Base-by-base conservation (phyloP, 2,113 vertebrate species). In the cattle (Bos taurus) region DNA sequence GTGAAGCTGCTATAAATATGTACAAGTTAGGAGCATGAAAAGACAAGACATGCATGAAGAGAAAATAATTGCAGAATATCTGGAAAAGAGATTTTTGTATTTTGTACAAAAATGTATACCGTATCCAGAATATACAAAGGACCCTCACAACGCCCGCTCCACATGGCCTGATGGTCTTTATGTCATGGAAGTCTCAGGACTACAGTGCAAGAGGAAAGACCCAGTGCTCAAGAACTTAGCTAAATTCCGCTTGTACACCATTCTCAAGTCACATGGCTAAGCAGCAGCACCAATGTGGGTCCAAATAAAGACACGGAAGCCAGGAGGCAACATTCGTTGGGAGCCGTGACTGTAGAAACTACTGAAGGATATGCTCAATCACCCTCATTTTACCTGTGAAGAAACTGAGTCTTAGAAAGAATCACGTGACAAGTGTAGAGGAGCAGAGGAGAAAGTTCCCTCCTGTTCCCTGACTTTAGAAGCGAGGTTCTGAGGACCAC, bases 231-330 rank as follows among this genome's bases (percentile, higher is more conserved):
- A 60, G 7, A 90, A 81, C 30, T 74, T 80, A 16, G 17, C 28
- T 43, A 17, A 33, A 30, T 90, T 85, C 52, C 57, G 2, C 36
- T 54, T 86, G 7, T 46, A 50, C 50, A 14, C 46, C 5, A 30
- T 84, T 96, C 90, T 5, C 43, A 90, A 94, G 21, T 43, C 40
- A 74, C 23, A 5, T 60, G n/a, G 88, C 48, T 36, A 85, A 50
- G n/a, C 4, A 50, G 3, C 21, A 78, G 67, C 46, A 48, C 43
- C 14, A n/a, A 1, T 6, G 0, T 82, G 59, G 40, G 16, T 88
- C 25, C 16, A 46, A 36, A n/a, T 1, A 93, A 95, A 77, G n/a
- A 62, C 57, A 82, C 1, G 48, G 57, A 91, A 82, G 50, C 13
- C 40, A 90, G 50, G 26, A 96, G 57, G 16, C n/a, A 52, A 36